phyloP scores from a whole-genome alignment of 2,888 invertebrate species.

The Parnassius orleans region DNA sequence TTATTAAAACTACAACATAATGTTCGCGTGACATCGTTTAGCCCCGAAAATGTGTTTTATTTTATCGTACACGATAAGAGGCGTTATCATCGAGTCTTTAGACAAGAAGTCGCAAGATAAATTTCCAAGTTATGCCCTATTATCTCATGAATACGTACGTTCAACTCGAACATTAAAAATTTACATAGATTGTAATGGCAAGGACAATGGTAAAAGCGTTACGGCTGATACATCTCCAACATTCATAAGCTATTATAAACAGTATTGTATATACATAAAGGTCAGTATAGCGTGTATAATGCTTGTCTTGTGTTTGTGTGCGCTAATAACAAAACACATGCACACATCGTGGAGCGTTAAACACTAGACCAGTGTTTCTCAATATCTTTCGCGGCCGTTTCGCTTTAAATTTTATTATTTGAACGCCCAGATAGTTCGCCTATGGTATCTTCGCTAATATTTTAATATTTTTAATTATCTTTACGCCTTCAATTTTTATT shows the following conservation, averaged over 20 bases:
- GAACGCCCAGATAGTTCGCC: background rate
- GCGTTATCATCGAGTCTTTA: slow-evolving; percentile 49
- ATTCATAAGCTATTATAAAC: slow-evolving; percentile 6
- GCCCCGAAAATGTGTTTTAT: slow-evolving; percentile 43
- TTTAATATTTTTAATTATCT: no score
- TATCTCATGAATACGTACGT: slow-evolving; percentile 61
- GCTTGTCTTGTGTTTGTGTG: slow-evolving; percentile 2
- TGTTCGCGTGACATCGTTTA: slow-evolving; percentile 42
- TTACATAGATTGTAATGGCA: slow-evolving; percentile 45
- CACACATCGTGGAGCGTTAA: slow-evolving; percentile 1
- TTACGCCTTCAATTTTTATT: no score
- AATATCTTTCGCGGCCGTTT: slow-evolving; percentile 9
- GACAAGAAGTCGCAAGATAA: slow-evolving; percentile 57
- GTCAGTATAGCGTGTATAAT: slow-evolving; percentile 14
- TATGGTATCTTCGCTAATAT: no score
- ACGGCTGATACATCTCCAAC: background rate
- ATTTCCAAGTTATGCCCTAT: slow-evolving; percentile 42
- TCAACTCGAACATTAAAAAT: slow-evolving; percentile 61
- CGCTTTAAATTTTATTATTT: slow-evolving; percentile 15
- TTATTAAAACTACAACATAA: slow-evolving; percentile 20
- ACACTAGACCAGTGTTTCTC: slow-evolving; percentile 10
- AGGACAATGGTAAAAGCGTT: slow-evolving; percentile 34
- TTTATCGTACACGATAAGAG: slow-evolving; percentile 54
- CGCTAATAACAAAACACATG: slow-evolving; percentile 11
- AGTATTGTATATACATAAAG: slow-evolving; percentile 7